A percentile compares a stretch with the other conserved stretches of the same genome.
Conservation (phyloP, 2,797 vertebrate species). For the Phalanger gymnotis region DNA sequence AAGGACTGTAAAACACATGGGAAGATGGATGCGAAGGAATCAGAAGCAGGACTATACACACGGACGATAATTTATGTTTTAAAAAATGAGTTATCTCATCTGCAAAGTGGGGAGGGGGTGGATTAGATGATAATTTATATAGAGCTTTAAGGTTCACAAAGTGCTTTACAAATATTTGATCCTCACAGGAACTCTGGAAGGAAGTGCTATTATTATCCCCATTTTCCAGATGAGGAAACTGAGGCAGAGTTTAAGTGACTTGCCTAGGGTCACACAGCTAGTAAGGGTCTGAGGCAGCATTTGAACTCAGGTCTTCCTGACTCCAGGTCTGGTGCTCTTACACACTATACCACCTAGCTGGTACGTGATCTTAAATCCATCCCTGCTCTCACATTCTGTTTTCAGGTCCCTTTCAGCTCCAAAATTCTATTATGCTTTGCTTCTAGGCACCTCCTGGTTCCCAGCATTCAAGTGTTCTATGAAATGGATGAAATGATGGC, state of each 20-base stretch:
- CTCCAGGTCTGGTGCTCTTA: background rate
- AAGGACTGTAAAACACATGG: background rate
- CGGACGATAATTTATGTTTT: background rate
- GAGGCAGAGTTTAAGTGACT: background rate
- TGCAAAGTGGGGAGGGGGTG: background rate
- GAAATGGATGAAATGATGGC: background rate
- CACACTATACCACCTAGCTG: background rate
- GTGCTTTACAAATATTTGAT: background rate
- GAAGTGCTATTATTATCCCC: background rate
- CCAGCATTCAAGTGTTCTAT: background rate
- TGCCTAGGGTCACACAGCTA: background rate
- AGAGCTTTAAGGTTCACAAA: background rate
- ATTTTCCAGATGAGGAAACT: background rate
- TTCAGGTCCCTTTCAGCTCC: background rate
- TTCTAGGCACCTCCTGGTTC: conserved; percentile 59
- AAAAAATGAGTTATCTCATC: background rate
- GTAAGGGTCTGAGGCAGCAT: background rate
- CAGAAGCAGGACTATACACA: background rate
- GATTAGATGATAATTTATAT: background rate
- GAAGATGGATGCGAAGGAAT: background rate
- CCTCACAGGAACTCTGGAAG: background rate
- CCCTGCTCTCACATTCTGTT: background rate
- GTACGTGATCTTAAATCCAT: background rate
- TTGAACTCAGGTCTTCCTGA: background rate
- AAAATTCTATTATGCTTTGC: background rate